A percentile compares a stretch with the other conserved stretches of the same genome.
phyloP scores from a whole-genome alignment of 2,888 invertebrate genomes.

The Chalcosyrphus nemorum region DNA sequence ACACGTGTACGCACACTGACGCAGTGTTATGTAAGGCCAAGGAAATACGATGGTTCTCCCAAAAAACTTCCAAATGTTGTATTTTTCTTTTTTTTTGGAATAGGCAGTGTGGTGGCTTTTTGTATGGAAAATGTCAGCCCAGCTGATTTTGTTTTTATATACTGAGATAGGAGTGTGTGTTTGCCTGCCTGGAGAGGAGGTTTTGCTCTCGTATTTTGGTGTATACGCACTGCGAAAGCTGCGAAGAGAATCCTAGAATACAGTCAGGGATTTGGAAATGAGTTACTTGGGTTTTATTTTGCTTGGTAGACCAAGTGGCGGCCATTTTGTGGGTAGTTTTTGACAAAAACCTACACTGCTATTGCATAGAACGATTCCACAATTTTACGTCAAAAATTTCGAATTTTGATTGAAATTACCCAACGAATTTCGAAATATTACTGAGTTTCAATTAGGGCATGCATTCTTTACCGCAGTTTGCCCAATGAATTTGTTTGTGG shows the following conservation, averaged over 20 bases:
- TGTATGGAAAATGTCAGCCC: conserved; percentile 51
- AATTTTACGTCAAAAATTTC: too few species aligned
- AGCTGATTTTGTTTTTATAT: conserved; percentile 79
- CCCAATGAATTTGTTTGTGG: too few species aligned
- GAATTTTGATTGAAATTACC: too few species aligned
- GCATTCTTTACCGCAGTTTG: too few species aligned
- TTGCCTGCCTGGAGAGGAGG: not conserved
- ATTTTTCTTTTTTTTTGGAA: not conserved
- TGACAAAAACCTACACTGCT: too few species aligned
- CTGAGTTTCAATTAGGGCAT: too few species aligned
- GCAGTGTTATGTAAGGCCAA: conserved; percentile 47
- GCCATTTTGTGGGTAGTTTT: too few species aligned
- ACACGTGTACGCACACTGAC: conserved; percentile 56
- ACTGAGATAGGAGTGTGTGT: conserved; percentile 51
- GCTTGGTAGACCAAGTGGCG: not conserved
- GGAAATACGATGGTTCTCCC: not conserved
- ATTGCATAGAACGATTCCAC: too few species aligned
- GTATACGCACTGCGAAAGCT: conserved; percentile 46
- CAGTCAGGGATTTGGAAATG: conserved; percentile 1
- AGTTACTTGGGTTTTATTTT: not conserved
- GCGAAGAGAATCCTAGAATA: not conserved
- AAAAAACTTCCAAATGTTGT: too few species aligned
- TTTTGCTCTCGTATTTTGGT: not conserved
- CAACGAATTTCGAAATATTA: too few species aligned
- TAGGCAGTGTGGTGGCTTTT: not conserved